A percentile compares a stretch with the other conserved stretches of the same genome.
These are phyloP conservation scores for Cataglyphis rosenhaueri DNA, from an alignment of 2,888 invertebrate genomes.

Conservation along the genomic window DNA sequence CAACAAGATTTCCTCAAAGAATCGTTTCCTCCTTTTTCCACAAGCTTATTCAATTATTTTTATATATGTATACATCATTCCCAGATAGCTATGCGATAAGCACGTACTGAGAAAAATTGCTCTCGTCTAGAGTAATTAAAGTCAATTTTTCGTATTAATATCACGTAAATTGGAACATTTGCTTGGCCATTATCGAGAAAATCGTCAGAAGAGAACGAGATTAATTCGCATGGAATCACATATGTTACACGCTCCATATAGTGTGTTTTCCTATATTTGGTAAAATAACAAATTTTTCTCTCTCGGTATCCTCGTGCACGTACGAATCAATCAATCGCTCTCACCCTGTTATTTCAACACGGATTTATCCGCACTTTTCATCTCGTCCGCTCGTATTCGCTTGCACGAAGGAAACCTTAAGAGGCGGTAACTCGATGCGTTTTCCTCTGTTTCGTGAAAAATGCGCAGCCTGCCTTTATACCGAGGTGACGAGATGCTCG, in stretches of 20 bases:
- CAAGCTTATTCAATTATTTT: neutral
- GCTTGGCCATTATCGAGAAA: neutral
- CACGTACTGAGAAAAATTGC: neutral
- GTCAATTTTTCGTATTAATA: neutral
- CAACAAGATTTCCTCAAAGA: neutral
- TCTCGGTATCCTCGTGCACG: neutral
- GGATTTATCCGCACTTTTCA: slow-evolving; percentile 3
- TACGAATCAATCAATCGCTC: slow-evolving; percentile 6
- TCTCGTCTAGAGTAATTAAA: neutral
- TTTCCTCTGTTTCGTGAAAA: neutral
- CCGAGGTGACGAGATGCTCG: neutral
- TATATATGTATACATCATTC: neutral
- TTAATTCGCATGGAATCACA: neutral
- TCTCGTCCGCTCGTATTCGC: neutral
- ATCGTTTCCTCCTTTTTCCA: neutral
- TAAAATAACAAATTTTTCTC: slow-evolving; percentile 2
- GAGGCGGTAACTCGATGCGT: slow-evolving; percentile 12
- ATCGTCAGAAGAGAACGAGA: neutral
- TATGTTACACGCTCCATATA: neutral
- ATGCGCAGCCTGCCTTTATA: neutral
- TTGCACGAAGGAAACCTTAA: slow-evolving; percentile 4
- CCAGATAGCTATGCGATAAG: neutral
- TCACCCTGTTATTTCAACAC: neutral
- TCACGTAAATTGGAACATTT: neutral
- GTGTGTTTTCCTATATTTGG: slow-evolving; percentile 7